Conservation (phyloP, 2,888 invertebrate species). For the Cheilosia vulpina region DNA sequence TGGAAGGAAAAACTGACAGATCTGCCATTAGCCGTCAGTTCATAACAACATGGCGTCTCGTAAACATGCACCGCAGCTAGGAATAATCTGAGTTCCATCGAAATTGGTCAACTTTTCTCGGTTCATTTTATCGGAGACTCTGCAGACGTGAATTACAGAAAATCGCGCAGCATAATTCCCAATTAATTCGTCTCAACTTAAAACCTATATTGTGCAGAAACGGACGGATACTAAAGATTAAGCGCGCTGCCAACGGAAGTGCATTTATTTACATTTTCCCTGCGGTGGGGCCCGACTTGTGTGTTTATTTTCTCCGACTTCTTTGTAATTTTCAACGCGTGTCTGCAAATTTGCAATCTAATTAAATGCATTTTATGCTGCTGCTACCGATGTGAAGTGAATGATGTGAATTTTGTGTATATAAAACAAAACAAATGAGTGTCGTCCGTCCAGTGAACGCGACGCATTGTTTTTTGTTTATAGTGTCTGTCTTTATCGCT, state of each 20-base stretch:
- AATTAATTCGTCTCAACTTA: conserved; percentile 1
- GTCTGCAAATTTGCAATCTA: conserved; percentile 42
- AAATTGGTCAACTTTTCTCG: conserved; percentile 31
- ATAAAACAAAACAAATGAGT: conserved; percentile 21
- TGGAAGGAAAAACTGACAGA: conserved; percentile 47
- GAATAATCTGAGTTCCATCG: conserved; percentile 8
- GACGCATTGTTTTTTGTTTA: conserved; percentile 14
- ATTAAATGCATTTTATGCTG: conserved; percentile 14
- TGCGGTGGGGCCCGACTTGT: conserved; percentile 12
- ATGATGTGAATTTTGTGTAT: conserved; percentile 35
- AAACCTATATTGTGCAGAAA: conserved; percentile 9
- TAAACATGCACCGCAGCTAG: conserved; percentile 34
- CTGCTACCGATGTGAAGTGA: background rate
- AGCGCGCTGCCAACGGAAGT: conserved; percentile 39
- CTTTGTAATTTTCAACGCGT: conserved; percentile 22
- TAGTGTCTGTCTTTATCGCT: conserved; percentile 9
- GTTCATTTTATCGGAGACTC: conserved; percentile 34
- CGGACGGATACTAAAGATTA: conserved; percentile 46
- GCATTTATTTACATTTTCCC: conserved; percentile 69
- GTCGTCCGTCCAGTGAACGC: conserved; percentile 3
- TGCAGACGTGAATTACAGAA: conserved; percentile 12
- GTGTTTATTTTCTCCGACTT: conserved; percentile 52
- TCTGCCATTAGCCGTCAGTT: conserved; percentile 59
- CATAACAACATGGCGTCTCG: conserved; percentile 67
- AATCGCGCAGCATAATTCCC: conserved; percentile 1